phyloP scores from a whole-genome alignment of 2,113 vertebrate species.

The Oxygymnocypris stewartii region DNA sequence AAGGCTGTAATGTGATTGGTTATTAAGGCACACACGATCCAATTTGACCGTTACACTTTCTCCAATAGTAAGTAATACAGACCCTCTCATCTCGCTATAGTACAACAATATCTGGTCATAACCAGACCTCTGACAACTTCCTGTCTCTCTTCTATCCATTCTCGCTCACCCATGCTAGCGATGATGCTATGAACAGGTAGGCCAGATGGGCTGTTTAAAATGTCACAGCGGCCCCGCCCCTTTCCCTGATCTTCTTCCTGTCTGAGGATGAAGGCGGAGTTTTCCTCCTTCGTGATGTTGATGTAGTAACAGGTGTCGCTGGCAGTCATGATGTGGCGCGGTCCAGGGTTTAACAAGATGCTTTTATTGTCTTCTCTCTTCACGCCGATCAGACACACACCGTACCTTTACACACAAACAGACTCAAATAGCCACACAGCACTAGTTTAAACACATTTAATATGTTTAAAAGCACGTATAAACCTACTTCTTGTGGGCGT shows the following conservation, averaged over 20 bases:
- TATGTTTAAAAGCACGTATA: neutral
- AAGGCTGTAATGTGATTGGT: too few relatives aligned
- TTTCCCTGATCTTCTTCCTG: slow-evolving; percentile 82
- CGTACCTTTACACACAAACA: slow-evolving; percentile 77
- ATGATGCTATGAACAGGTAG: slow-evolving; percentile 93
- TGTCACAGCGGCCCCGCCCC: slow-evolving; percentile 67
- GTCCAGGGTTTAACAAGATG: slow-evolving; percentile 95
- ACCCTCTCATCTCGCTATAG: too few relatives aligned
- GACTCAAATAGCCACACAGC: neutral
- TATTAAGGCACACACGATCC: too few relatives aligned
- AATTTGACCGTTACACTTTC: too few relatives aligned
- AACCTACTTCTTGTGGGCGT: slow-evolving; percentile 95
- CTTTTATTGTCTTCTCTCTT: slow-evolving; percentile 94
- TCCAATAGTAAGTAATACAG: too few relatives aligned
- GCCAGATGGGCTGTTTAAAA: slow-evolving; percentile 84
- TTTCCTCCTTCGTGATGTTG: slow-evolving; percentile 97
- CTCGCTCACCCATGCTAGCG: slow-evolving; percentile 89
- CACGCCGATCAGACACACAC: slow-evolving; percentile 93
- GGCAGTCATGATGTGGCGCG: slow-evolving; percentile 88
- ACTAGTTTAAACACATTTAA: neutral
- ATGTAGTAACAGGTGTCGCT: slow-evolving; percentile 93
- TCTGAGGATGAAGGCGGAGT: slow-evolving; percentile 90
- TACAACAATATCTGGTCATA: too few relatives aligned
- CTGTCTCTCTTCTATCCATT: neutral
- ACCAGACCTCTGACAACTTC: too few relatives aligned